These are phyloP conservation scores for Archivesica marissinica DNA, from an alignment of 1,140 invertebrate genomes.

Conservation along the genomic window DNA sequence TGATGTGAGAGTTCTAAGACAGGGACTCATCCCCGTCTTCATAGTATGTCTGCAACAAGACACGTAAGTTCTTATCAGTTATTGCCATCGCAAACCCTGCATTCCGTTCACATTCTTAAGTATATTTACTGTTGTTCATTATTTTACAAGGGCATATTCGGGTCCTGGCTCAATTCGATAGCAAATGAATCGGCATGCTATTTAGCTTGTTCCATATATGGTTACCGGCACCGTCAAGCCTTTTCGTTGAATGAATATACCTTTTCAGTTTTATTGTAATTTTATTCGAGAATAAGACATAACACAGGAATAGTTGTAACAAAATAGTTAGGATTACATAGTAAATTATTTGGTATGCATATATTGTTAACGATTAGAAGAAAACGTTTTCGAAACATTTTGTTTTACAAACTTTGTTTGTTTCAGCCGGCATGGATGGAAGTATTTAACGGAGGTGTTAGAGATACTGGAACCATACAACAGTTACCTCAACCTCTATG, in stretches of 20 bases:
- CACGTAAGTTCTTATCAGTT: slow-evolving; percentile 67
- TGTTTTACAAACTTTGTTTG: neutral
- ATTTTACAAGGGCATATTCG: too few species aligned
- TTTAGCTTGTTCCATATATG: neutral
- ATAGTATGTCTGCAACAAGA: slow-evolving; percentile 80
- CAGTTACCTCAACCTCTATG: slow-evolving; percentile 72
- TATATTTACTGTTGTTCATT: too few species aligned
- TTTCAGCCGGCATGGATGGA: slow-evolving; percentile 78
- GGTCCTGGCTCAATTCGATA: neutral
- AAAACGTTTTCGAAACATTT: neutral
- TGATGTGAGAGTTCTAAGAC: slow-evolving; percentile 72
- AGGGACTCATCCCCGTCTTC: slow-evolving; percentile 77
- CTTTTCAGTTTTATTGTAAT: too few species aligned
- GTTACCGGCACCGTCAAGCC: too few species aligned
- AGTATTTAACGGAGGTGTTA: slow-evolving; percentile 75
- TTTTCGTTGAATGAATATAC: too few species aligned
- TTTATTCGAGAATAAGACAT: too few species aligned
- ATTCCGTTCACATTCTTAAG: too few species aligned
- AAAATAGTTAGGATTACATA: too few species aligned
- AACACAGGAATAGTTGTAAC: too few species aligned
- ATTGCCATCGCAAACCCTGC: too few species aligned
- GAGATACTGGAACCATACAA: slow-evolving; percentile 72
- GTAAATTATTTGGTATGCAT: too few species aligned
- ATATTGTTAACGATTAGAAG: too few species aligned
- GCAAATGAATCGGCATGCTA: neutral